These are phyloP conservation scores for Agrotis ipsilon DNA, from an alignment of 2,888 invertebrate genomes.

Conservation along the genomic window DNA sequence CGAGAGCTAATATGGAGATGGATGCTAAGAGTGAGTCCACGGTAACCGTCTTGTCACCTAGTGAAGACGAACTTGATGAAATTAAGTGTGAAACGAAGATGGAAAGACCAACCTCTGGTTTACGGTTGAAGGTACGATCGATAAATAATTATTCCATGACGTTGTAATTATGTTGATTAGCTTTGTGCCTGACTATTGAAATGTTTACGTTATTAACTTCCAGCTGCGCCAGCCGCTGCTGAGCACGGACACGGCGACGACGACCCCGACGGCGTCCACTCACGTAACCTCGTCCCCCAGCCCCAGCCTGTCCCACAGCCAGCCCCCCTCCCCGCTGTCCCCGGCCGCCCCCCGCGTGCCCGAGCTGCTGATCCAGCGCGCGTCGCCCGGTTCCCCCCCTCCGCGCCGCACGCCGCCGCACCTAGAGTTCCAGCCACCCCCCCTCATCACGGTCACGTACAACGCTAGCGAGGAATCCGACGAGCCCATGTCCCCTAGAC, in stretches of 20 bases:
- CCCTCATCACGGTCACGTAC: conserved; percentile 94
- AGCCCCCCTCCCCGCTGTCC: conserved; percentile 81
- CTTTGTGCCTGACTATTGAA: background rate
- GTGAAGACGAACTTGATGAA: conserved; percentile 87
- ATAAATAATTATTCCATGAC: background rate
- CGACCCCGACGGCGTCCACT: conserved; percentile 85
- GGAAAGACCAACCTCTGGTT: conserved; percentile 79
- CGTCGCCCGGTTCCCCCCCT: conserved; percentile 93
- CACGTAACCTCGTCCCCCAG: conserved; percentile 88
- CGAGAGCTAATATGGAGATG: conserved; percentile 81
- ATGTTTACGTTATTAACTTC: conserved; percentile 63
- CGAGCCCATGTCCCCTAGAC: conserved; percentile 93
- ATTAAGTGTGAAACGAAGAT: conserved; percentile 78
- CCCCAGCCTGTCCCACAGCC: conserved; percentile 86
- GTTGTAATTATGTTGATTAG: background rate
- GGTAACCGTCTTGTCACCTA: conserved; percentile 79
- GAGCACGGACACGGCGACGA: conserved; percentile 79
- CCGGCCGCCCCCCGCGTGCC: conserved; percentile 86
- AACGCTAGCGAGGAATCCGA: conserved; percentile 95
- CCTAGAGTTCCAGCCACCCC: conserved; percentile 93
- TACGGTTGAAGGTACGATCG: conserved; percentile 81
- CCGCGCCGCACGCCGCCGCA: conserved; percentile 92
- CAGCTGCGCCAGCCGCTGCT: conserved; percentile 90
- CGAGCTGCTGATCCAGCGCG: conserved; percentile 91
- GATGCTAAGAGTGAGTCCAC: conserved; percentile 78